phyloP scores from a whole-genome alignment of 2,797 vertebrate species.

The Lacerta bilineata region DNA sequence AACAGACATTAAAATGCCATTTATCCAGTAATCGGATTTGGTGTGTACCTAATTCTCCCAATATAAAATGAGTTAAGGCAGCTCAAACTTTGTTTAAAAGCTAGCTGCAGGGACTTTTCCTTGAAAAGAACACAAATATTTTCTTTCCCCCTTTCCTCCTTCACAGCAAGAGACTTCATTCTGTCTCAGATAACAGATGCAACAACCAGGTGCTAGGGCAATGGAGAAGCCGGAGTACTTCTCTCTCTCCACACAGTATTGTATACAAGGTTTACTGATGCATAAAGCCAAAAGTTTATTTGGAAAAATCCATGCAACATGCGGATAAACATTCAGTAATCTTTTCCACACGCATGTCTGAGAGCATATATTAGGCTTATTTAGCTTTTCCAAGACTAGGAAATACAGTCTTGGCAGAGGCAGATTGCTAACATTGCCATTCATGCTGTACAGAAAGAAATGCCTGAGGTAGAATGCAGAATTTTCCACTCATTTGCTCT shows the following conservation, averaged over 20 bases:
- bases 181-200: constrained; percentile 3
- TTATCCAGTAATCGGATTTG: not conserved
- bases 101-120: not conserved
- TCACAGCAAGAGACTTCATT: constrained; percentile 19
- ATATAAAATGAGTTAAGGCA: not conserved
- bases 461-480: not conserved
- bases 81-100: not conserved
- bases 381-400: constrained; percentile 34
- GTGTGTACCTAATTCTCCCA: not conserved
- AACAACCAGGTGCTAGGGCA: constrained; percentile 3
- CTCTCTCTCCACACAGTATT: not conserved
- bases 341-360: constrained; percentile 24
- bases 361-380: constrained; percentile 13
- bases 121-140: not conserved
- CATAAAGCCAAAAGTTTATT: constrained; percentile 39
- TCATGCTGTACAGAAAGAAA: constrained; percentile 11
- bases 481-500: constrained; percentile 27
- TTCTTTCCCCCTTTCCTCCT: not conserved
- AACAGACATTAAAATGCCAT: not conserved
- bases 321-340: constrained; percentile 2
- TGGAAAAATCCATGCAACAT: constrained; percentile 23
- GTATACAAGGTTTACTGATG: constrained; percentile 12
- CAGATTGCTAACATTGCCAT: not conserved
- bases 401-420: constrained; percentile 40
- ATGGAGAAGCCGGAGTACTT: not conserved